Base-by-base conservation (phyloP, 1,140 invertebrate genomes). In the Scylla paramamosain region DNA sequence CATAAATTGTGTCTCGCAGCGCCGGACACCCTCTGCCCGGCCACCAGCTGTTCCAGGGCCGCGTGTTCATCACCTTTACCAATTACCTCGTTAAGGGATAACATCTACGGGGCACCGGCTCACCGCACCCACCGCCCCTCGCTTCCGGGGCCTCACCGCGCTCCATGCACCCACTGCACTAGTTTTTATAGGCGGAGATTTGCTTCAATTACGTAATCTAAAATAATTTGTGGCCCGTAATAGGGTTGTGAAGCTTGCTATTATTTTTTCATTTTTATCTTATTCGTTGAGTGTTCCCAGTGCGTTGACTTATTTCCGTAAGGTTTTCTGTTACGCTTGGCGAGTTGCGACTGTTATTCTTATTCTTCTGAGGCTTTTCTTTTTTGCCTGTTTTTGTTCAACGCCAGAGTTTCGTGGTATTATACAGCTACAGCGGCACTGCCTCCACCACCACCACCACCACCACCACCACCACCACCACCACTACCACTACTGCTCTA, bases 81-180 rank as follows among this genome's bases (percentile, higher is more conserved):
- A 77, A 77, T 77, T 77, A 77, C 67, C 25, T 77, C 67, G 67
- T 77, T 77, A 77, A 77, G 67, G 67, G 67, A 77, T 77, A 77
- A 77, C 67, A 77, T 77, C 67, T 77, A 77, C 67, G 67, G 67
- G 25, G 16, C 67, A 77, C 20, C 25, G n/a, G 67, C 25, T 59
- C 10, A 59, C 52, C 52, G 52, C 52, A 20, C 67, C 8, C 20
- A 20, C 67, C n/a, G 67, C 67, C 67, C 67, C 16, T 77, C n/a
- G 67, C n/a, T 77, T 77, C 67, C 67, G 67, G 20, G 20, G 67
- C 67, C 67, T 77, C 67, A 77, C 67, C 67, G 12, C 67, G 20
- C 67, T 8, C 20, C 16, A 25, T 77, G 67, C 67, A 77, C 67
- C 25, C 67, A 77, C 67, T 77, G 12, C 16, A 77, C 67, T 25